phyloP scores from a whole-genome alignment of 2,797 vertebrate species.

The Mormyrus proboscirostris region DNA sequence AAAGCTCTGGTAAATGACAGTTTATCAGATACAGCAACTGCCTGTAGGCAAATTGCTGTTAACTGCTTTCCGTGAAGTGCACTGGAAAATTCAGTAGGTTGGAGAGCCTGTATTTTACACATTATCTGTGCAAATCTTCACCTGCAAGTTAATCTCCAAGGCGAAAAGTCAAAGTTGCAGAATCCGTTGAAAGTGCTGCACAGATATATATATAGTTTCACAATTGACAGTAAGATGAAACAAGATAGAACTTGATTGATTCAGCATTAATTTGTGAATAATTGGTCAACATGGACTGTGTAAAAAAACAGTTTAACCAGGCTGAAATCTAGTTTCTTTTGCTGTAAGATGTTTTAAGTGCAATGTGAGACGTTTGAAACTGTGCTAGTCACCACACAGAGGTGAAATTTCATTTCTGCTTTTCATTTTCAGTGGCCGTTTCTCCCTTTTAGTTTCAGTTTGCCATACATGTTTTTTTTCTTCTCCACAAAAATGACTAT shows the following conservation, averaged over 20 bases:
- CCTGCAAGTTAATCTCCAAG: neutral
- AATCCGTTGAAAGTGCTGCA: neutral
- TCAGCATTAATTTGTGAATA: neutral
- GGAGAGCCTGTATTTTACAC: neutral
- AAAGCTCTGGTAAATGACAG: neutral
- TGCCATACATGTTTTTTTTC: neutral
- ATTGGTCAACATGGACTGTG: neutral
- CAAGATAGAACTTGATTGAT: neutral
- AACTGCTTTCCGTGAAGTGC: neutral
- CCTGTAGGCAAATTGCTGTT: neutral
- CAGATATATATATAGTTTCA: neutral
- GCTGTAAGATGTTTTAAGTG: neutral
- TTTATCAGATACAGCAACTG: slow-evolving; percentile 1
- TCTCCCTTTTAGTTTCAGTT: neutral
- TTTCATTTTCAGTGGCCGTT: neutral
- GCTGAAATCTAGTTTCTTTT: neutral
- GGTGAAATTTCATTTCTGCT: neutral
- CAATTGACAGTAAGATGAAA: neutral
- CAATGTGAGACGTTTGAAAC: neutral
- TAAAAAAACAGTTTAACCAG: neutral
- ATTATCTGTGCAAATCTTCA: neutral
- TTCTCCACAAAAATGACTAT: neutral
- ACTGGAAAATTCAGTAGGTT: neutral
- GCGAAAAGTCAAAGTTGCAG: neutral
- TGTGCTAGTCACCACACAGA: neutral